Evolutionary conservation across 2,888 invertebrate species (phyloP), one percentile per base, ranked within the genome.

Genomic region (Pelosia muscerda): DNA sequence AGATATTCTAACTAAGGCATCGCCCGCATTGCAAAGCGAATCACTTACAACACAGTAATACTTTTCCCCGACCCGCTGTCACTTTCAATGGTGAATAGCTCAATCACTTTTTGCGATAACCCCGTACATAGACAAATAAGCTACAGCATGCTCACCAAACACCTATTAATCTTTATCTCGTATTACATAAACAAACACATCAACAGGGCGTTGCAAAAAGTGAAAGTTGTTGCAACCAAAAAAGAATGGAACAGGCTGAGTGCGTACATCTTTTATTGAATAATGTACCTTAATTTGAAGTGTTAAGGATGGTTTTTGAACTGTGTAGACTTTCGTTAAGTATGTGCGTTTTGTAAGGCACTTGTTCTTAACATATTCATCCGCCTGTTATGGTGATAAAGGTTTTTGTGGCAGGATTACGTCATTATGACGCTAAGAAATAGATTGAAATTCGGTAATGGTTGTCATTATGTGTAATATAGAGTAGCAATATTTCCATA

Each of bases 171-270:
- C 69, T 67, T 66, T 15, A 67, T 66, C 67, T 58, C 61, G 56
- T 38, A 73, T 79, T 79, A 73, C 78, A 71, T 79, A 78, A 79
- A 75, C 69, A 76, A 69, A 76, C 61, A 76, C 54, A 67, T 71
- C 53, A 68, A 42, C 59, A 72, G 60, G 69, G 70, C 66, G 26
- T 75, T 56, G 74, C 78, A 80, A 81, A 80, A 81, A 79, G 81
- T 79, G 81, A 79, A 71, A 71, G 71, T 58, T 42, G 70, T 61
- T 68, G 23, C 23, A 57, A 58, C 69, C 63, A 78, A 76, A 80
- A 66, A 79, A 80, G 66, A 78, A 75, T 76, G 72, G 69, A 25
- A 28, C 58, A 64, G 63, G 64, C 60, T 28, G 61, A 31, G 26
- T 28, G 61, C 25, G 26, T 38, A 38, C 26, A 9, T 57, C n/a